Conservation (phyloP, 1,140 invertebrate genomes). For the Luehdorfia chinensis region DNA sequence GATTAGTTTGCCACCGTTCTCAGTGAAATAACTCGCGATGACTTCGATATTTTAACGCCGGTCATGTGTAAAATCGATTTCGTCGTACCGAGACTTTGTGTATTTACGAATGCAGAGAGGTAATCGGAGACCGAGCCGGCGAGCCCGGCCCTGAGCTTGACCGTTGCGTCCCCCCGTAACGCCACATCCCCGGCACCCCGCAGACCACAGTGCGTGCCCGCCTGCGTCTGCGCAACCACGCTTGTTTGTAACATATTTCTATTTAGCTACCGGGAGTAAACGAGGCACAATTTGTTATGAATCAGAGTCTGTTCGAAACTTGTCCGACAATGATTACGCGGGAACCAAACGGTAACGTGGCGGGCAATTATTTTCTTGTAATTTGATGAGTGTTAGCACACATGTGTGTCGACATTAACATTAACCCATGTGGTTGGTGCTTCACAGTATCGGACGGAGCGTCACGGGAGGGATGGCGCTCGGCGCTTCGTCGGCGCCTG, state of each 20-base stretch:
- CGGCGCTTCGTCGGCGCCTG: conserved; percentile 58
- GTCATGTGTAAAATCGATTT: not conserved
- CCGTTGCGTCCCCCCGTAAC: not conserved
- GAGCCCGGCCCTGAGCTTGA: not conserved
- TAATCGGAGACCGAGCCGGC: not conserved
- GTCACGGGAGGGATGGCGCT: conserved; percentile 48
- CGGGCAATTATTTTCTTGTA: not conserved
- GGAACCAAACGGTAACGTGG: too few species aligned
- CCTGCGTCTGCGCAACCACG: not conserved
- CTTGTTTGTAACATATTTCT: not conserved
- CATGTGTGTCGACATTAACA: not conserved
- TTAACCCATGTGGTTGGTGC: not conserved
- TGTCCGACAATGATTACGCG: too few species aligned
- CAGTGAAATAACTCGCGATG: not conserved
- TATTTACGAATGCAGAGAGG: not conserved
- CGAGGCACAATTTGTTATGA: too few species aligned
- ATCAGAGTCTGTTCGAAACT: too few species aligned
- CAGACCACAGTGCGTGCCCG: not conserved
- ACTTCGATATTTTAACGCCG: not conserved
- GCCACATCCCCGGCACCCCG: not conserved
- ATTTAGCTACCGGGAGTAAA: not conserved
- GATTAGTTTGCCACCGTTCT: too few species aligned
- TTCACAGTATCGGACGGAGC: conserved; percentile 49
- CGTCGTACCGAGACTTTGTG: not conserved
- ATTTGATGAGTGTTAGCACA: not conserved